These are phyloP conservation scores for Halictus quadricinctus DNA, from an alignment of 2,888 invertebrate genomes.

Conservation along the genomic window DNA sequence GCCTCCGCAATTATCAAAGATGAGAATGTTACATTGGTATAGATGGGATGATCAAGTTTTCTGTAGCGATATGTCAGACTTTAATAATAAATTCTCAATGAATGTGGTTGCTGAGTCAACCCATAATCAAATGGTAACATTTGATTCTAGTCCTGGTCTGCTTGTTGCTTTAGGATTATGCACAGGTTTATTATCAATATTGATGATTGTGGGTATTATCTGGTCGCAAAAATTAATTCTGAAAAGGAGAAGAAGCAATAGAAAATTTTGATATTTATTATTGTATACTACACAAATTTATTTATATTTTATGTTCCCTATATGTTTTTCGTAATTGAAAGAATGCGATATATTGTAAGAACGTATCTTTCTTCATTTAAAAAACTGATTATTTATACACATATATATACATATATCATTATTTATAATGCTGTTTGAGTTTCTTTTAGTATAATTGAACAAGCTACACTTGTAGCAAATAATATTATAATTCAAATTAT, in stretches of 20 bases:
- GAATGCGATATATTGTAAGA: constrained; percentile 3
- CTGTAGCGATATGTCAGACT: constrained; percentile 62
- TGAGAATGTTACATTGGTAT: constrained; percentile 85
- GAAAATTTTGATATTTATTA: constrained; percentile 72
- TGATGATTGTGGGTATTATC: constrained; percentile 73
- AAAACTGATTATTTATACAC: neutral
- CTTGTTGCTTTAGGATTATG: constrained; percentile 67
- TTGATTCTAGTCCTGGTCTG: constrained; percentile 72
- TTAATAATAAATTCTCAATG: constrained; percentile 62
- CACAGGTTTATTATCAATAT: constrained; percentile 64
- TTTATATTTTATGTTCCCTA: constrained; percentile 18
- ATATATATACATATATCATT: neutral
- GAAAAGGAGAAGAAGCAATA: constrained; percentile 71
- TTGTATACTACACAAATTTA: constrained; percentile 40
- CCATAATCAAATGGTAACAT: constrained; percentile 51
- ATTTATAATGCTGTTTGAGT: neutral
- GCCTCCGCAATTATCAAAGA: constrained; percentile 83
- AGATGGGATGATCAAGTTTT: constrained; percentile 84
- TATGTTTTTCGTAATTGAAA: neutral
- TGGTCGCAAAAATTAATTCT: constrained; percentile 66
- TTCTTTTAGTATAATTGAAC: neutral
- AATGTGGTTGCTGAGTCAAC: constrained; percentile 56
- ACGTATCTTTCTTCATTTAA: neutral
- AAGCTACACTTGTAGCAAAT: neutral
- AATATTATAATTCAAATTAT: neutral